Conservation (phyloP, 2,797 vertebrate species). For the Delichon dasypus region DNA sequence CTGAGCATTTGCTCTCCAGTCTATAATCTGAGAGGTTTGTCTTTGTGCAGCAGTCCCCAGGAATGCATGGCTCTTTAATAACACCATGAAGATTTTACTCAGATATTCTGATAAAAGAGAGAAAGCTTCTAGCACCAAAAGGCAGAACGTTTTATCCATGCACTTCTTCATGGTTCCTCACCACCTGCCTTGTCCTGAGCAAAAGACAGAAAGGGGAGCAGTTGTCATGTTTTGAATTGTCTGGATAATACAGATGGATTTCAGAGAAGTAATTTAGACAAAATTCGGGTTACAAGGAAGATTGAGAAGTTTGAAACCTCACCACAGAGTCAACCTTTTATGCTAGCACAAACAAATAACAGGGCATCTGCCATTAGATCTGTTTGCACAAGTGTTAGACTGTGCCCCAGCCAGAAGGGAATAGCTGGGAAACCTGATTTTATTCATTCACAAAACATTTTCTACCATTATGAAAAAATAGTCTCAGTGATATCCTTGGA, state of each 20-base stretch:
- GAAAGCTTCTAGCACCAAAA: neutral
- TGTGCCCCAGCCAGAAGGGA: neutral
- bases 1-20: slow-evolving; percentile 6
- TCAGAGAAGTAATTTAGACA: neutral
- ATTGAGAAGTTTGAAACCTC: neutral
- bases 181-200: neutral
- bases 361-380: neutral
- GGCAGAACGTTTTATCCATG: neutral
- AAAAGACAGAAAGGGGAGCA: neutral
- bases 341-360: neutral
- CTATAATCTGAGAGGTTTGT: neutral
- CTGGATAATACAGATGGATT: neutral
- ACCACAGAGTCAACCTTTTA: neutral
- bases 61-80: neutral
- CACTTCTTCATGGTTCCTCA: neutral
- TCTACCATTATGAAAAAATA: neutral
- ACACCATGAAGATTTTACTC: neutral
- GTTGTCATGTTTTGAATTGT: neutral
- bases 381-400: neutral
- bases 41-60: neutral
- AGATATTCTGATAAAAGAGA: slow-evolving; percentile 5
- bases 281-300: neutral
- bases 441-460: neutral
- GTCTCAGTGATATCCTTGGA: neutral
- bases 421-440: neutral